Evolutionary conservation across 2,113 vertebrate species (phyloP).

Genomic region (Piaya cayana): DNA sequence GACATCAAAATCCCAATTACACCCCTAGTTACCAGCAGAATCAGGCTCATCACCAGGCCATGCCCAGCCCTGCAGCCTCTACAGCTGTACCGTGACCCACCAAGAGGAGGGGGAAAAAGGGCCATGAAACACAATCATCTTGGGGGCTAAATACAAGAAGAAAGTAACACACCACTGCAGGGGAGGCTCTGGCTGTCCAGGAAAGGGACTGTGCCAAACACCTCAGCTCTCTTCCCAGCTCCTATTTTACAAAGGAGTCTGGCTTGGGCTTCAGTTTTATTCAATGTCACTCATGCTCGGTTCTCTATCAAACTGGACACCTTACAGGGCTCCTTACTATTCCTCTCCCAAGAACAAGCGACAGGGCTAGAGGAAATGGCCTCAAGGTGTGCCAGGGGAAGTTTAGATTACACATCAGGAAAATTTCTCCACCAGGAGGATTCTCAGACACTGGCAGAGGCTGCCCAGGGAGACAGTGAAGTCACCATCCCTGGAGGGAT

Average conservation of each 20-base stretch:
- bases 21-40: neutral
- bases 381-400: too few species aligned
- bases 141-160: neutral
- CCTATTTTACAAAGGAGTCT: neutral
- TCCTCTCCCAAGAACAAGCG: too few species aligned
- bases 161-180: neutral
- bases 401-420: too few species aligned
- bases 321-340: neutral
- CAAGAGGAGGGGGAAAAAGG: neutral
- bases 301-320: neutral
- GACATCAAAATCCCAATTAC: neutral
- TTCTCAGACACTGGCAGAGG: too few species aligned
- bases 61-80: neutral
- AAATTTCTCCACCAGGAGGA: too few species aligned
- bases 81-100: neutral
- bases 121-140: neutral
- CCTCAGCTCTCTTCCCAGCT: neutral
- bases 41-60: neutral
- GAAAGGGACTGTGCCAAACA: neutral
- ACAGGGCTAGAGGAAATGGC: too few species aligned
- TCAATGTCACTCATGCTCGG: neutral
- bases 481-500: too few species aligned
- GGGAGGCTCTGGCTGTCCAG: neutral
- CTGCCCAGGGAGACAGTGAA: too few species aligned
- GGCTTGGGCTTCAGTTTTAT: neutral